Conservation (phyloP, 2,888 invertebrate species). For the Tineola bisselliella region DNA sequence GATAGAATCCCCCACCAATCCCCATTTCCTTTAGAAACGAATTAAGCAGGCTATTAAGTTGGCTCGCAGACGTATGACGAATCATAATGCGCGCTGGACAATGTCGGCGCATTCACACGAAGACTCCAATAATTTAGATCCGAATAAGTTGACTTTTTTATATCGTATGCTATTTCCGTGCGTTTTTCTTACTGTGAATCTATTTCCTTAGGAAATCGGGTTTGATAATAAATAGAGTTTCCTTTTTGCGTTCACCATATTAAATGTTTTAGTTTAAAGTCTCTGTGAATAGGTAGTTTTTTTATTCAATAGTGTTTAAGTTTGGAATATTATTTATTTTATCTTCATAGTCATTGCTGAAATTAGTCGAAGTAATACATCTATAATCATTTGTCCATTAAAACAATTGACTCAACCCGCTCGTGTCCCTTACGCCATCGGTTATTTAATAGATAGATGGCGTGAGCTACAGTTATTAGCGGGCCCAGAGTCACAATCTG, state of each 20-base stretch:
- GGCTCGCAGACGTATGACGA: slow-evolving; percentile 59
- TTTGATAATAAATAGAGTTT: neutral
- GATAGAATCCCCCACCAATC: slow-evolving; percentile 30
- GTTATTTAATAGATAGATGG: slow-evolving; percentile 52
- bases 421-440: slow-evolving; percentile 39
- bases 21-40: slow-evolving; percentile 60
- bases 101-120: slow-evolving; percentile 39
- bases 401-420: slow-evolving; percentile 45
- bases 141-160: slow-evolving; percentile 25
- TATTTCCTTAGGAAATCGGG: slow-evolving; percentile 22
- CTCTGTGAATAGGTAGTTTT: too few relatives aligned
- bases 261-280: too few relatives aligned
- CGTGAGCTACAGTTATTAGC: slow-evolving; percentile 54
- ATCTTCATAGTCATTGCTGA: neutral
- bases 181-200: slow-evolving; percentile 21
- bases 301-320: neutral
- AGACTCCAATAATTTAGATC: slow-evolving; percentile 35
- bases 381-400: slow-evolving; percentile 47
- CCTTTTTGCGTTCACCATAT: neutral
- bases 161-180: slow-evolving; percentile 22
- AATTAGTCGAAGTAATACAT: neutral
- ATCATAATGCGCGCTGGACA: slow-evolving; percentile 48
- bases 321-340: too few relatives aligned
- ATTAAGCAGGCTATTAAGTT: slow-evolving; percentile 64
- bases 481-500: slow-evolving; percentile 53